phyloP scores from a whole-genome alignment of 2,113 vertebrate genomes.

The Sciurus niger region DNA sequence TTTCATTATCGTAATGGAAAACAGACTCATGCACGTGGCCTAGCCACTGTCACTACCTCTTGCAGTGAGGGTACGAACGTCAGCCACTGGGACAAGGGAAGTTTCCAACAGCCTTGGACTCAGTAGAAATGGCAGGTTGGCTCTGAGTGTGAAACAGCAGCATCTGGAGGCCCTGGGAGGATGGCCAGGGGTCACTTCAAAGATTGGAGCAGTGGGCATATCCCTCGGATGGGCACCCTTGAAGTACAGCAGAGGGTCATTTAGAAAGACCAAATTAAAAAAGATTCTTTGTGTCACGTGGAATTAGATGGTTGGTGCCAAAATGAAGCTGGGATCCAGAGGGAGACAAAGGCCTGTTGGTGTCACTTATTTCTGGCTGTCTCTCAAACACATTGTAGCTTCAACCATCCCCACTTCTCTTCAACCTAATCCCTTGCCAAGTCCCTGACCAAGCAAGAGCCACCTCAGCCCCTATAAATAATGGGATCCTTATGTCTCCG shows the following conservation, averaged over 20 bases:
- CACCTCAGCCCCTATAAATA: too few species aligned
- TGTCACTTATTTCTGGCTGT: too few species aligned
- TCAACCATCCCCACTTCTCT: not conserved
- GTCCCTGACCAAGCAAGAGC: not conserved
- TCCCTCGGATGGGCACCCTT: not conserved
- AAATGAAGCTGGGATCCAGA: not conserved
- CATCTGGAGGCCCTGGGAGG: not conserved
- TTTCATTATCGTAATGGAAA: not conserved
- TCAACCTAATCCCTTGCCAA: not conserved
- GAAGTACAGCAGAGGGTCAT: not conserved
- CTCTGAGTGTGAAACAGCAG: not conserved
- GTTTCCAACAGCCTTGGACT: not conserved
- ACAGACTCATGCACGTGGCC: not conserved
- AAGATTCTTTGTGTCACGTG: too few species aligned
- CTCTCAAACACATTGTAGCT: not conserved
- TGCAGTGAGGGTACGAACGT: not conserved
- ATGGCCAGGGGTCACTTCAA: accelerated
- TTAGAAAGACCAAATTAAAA: not conserved
- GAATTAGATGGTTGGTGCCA: not conserved
- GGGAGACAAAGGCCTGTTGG: not conserved
- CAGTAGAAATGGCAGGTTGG: not conserved
- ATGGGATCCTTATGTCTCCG: not conserved
- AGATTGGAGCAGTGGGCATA: not conserved
- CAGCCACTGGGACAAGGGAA: not conserved
- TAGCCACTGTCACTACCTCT: not conserved